These are phyloP conservation scores for Microcebus griseorufus DNA, from an alignment of 2,113 vertebrate genomes.

Conservation along the genomic window DNA sequence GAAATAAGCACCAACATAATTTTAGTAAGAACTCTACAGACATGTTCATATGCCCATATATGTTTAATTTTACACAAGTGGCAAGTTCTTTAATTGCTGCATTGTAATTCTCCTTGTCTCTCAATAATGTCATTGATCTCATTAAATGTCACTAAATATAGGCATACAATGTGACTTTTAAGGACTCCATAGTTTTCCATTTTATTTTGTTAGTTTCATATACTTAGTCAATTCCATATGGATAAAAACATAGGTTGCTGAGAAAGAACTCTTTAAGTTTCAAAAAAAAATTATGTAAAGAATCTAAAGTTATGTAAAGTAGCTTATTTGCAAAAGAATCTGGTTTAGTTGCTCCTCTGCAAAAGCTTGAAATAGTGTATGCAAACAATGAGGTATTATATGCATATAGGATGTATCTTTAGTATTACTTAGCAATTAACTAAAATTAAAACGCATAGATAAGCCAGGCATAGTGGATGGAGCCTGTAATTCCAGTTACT, in stretches of 20 bases:
- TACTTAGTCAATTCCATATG: slow-evolving; percentile 43
- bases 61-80: neutral
- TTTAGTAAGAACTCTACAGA: neutral
- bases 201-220: slow-evolving; percentile 52
- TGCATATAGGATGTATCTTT: neutral
- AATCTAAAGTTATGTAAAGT: slow-evolving; percentile 63
- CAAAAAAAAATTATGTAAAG: slow-evolving; percentile 57
- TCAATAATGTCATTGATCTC: neutral
- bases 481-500: too few species aligned
- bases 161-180: neutral
- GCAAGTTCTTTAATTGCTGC: neutral
- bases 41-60: neutral
- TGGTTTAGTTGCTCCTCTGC: slow-evolving; percentile 46
- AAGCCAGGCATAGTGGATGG: neutral
- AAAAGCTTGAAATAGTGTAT: slow-evolving; percentile 52
- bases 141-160: neutral
- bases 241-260: slow-evolving; percentile 53
- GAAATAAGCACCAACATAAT: slow-evolving; percentile 28
- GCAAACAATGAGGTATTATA: neutral
- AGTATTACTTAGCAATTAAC: slow-evolving; percentile 8
- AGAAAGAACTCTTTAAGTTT: slow-evolving; percentile 51
- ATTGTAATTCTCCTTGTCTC: neutral
- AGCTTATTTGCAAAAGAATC: slow-evolving; percentile 57
- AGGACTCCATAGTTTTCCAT: neutral
- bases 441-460: slow-evolving; percentile 29